Percentiles rank a stretch among this genome's conserved stretches.
Conservation (phyloP, 2,888 invertebrate species). For the Tenthredo distinguenda region DNA sequence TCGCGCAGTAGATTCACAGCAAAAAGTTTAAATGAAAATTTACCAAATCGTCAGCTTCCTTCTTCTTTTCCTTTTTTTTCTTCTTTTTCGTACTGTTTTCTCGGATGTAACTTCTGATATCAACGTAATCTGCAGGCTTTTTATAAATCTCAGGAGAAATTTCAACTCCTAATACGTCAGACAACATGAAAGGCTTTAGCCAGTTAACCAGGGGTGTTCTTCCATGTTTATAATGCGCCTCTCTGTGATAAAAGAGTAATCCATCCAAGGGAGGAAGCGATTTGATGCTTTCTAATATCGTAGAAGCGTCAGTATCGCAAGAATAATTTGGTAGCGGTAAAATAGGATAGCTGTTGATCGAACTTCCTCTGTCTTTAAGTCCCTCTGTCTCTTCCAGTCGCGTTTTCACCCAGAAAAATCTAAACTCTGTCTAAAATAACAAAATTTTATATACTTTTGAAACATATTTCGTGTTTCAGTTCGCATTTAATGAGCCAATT, state of each 20-base stretch:
- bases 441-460: not conserved
- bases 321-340: slow-evolving; percentile 79
- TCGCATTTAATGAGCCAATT: not conserved
- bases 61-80: slow-evolving; percentile 70
- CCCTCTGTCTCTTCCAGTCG: slow-evolving; percentile 85
- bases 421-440: slow-evolving; percentile 86
- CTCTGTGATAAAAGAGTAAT: slow-evolving; percentile 93
- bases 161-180: slow-evolving; percentile 84
- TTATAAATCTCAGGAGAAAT: slow-evolving; percentile 66
- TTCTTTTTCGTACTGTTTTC: slow-evolving; percentile 48
- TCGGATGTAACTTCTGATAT: slow-evolving; percentile 65
- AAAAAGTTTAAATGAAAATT: slow-evolving; percentile 64
- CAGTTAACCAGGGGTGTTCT: slow-evolving; percentile 94
- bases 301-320: slow-evolving; percentile 79
- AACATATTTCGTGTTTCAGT: not conserved
- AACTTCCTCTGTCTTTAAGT: slow-evolving; percentile 72
- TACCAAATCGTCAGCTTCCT: slow-evolving; percentile 79
- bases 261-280: slow-evolving; percentile 86
- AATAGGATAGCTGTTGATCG: slow-evolving; percentile 79
- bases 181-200: slow-evolving; percentile 94
- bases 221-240: slow-evolving; percentile 88
- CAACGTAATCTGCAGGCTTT: slow-evolving; percentile 72
- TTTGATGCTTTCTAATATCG: slow-evolving; percentile 75
- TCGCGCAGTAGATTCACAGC: not conserved
- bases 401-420: slow-evolving; percentile 90